These are phyloP conservation scores for Cairina moschata DNA, from an alignment of 2,113 vertebrate species.

Conservation along the genomic window DNA sequence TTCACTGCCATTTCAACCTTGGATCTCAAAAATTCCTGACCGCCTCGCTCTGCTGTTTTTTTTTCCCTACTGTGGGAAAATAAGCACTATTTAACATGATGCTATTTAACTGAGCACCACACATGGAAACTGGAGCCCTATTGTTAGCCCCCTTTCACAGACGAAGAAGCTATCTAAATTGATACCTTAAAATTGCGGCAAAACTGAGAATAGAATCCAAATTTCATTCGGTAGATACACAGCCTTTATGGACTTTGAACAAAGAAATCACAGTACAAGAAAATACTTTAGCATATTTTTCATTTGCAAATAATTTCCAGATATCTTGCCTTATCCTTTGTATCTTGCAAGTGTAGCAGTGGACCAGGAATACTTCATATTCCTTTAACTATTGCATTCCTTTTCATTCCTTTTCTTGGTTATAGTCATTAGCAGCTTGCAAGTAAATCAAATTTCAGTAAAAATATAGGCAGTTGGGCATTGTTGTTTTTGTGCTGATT, in stretches of 20 bases:
- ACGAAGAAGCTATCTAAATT: background rate
- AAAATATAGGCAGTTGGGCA: background rate
- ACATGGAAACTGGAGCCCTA: background rate
- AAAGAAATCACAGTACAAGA: background rate
- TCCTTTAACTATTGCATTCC: background rate
- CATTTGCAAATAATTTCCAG: background rate
- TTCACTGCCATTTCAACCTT: constrained; percentile 10
- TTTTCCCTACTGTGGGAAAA: background rate
- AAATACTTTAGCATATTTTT: background rate
- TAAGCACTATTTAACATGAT: background rate
- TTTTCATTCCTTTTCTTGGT: background rate
- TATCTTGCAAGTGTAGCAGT: background rate
- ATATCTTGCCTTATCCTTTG: background rate
- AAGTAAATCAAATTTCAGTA: background rate
- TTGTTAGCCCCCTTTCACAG: background rate
- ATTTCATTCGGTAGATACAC: background rate
- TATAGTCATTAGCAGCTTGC: background rate
- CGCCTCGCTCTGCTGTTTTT: background rate
- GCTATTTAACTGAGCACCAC: background rate
- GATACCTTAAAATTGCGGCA: background rate
- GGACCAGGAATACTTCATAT: background rate
- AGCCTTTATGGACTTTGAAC: background rate
- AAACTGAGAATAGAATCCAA: background rate
- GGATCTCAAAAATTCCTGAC: background rate
- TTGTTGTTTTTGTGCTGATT: background rate